Base-by-base conservation (phyloP, 2,113 vertebrate genomes). In the Nyctereutes procyonoides region DNA sequence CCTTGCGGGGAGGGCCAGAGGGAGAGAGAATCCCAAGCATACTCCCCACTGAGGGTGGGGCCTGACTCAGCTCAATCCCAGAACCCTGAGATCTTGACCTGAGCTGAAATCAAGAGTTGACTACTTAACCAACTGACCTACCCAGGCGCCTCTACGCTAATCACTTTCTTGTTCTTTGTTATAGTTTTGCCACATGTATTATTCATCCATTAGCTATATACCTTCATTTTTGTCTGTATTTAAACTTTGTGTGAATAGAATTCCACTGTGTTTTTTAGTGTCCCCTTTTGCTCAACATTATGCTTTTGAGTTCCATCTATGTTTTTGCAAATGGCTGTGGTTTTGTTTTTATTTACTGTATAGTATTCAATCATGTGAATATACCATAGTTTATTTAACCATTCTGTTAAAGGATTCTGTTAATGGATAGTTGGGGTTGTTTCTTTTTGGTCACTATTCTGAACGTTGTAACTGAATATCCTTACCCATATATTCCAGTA, bases 161-260 rank as follows among this genome's bases (percentile, higher is more conserved):
- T 92, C 20, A 74, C 14, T 30, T 77, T 43, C 76, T 94, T 88
- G 38, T 97, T 92, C 62, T 69, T 97, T 69, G 14, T 88, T 79
- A 81, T 10, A 85, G 92, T 92, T 96, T 94, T 85, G 56, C 35
- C 32, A 30, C 43, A 5, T 32, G 11, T 86, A n/a, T 58, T 89
- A n/a, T 58, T 89, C 20, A 63, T 73, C 55, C 20, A 38, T 88
- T 88, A 55, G 73, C 5, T 58, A 55, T 60, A 24, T 80, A 92
- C 63, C 55, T 88, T 85, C 38, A 8, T 94, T 62, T 93, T 91
- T 43, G 28, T 38, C 65, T 55, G n/a, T 83, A 90, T 83, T 95
- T 90, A 62, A 83, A 88, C 20, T 71, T 87, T 53, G 20, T 62
- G 24, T 77, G 56, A 92, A n/a, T 79, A 73, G 69, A 84, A 63